Evolutionary conservation across 2,888 invertebrate genomes (phyloP).

Genomic region (Malthinus flaveolus): DNA sequence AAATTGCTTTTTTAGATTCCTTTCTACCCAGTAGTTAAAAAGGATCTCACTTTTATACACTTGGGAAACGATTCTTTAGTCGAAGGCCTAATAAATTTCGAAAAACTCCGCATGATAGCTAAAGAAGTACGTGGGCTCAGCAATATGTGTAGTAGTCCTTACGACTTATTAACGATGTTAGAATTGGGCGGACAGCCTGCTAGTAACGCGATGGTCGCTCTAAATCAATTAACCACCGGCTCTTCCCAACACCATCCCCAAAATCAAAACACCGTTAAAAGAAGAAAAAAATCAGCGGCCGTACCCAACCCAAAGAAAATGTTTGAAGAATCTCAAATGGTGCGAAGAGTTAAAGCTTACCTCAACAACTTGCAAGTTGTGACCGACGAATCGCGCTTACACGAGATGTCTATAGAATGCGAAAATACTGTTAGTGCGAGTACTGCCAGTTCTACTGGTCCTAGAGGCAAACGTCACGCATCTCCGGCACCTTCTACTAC

Average conservation of each 20-base stretch:
- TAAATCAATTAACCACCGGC: constrained; percentile 84
- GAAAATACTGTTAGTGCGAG: constrained; percentile 64
- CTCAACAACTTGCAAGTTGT: constrained; percentile 89
- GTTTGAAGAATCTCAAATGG: constrained; percentile 99
- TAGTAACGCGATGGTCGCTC: constrained; percentile 84
- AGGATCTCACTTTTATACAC: constrained; percentile 97
- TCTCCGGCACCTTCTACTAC: constrained; percentile 93
- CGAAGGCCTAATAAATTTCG: constrained; percentile 92
- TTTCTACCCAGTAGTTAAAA: constrained; percentile 89
- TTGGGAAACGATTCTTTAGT: constrained; percentile 93
- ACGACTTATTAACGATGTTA: constrained; percentile 82
- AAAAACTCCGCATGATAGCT: constrained; percentile 97
- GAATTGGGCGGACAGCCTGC: constrained; percentile 86
- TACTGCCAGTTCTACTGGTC: constrained; percentile 54
- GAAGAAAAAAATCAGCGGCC: constrained; percentile 85
- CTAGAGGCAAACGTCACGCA: constrained; percentile 59
- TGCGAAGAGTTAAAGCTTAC: constrained; percentile 94
- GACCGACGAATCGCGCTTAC: constrained; percentile 88
- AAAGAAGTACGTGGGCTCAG: constrained; percentile 90
- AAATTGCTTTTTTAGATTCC: constrained; percentile 63
- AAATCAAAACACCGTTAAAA: constrained; percentile 83
- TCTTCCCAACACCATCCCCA: constrained; percentile 60
- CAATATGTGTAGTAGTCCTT: constrained; percentile 95
- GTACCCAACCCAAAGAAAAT: constrained; percentile 96
- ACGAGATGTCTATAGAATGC: constrained; percentile 87